Conservation (phyloP, 2,888 invertebrate species). For the Drosophila suboccidentalis region DNA sequence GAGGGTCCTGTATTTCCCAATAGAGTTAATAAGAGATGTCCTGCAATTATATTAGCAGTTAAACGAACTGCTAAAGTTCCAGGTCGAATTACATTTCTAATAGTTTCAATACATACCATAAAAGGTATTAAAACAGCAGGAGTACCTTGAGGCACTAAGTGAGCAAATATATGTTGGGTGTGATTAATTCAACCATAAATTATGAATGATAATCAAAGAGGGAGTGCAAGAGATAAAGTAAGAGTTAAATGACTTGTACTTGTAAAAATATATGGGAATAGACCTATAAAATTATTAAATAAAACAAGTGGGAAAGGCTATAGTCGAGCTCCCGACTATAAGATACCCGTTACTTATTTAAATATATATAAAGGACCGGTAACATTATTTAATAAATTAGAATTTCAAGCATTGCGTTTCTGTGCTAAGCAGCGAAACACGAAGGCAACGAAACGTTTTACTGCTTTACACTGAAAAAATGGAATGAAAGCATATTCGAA, state of each 20-base stretch:
- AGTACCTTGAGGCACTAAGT: slow-evolving; percentile 90
- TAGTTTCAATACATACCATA: slow-evolving; percentile 91
- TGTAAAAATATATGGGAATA: slow-evolving; percentile 88
- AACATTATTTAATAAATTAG: no score
- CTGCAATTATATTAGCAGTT: slow-evolving; percentile 92
- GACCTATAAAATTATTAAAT: slow-evolving; percentile 88
- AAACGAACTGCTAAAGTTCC: slow-evolving; percentile 90
- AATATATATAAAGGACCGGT: no score
- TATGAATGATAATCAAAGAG: slow-evolving; percentile 89
- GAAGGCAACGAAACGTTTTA: no score
- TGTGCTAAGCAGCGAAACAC: no score
- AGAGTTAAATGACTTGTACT: slow-evolving; percentile 89
- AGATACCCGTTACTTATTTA: no score
- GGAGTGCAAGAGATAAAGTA: slow-evolving; percentile 88
- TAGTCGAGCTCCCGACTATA: no score
- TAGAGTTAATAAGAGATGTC: slow-evolving; percentile 89
- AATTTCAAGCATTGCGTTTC: no score
- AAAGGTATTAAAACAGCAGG: slow-evolving; percentile 89
- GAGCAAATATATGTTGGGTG: slow-evolving; percentile 88
- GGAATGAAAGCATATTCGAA: no score
- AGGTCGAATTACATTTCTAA: slow-evolving; percentile 91
- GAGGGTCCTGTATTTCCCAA: slow-evolving; percentile 85
- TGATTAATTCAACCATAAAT: slow-evolving; percentile 89
- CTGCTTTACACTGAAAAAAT: no score
- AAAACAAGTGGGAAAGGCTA: slow-evolving; percentile 87